Conservation (phyloP, 2,888 invertebrate genomes). For the Drosophila falleni region DNA sequence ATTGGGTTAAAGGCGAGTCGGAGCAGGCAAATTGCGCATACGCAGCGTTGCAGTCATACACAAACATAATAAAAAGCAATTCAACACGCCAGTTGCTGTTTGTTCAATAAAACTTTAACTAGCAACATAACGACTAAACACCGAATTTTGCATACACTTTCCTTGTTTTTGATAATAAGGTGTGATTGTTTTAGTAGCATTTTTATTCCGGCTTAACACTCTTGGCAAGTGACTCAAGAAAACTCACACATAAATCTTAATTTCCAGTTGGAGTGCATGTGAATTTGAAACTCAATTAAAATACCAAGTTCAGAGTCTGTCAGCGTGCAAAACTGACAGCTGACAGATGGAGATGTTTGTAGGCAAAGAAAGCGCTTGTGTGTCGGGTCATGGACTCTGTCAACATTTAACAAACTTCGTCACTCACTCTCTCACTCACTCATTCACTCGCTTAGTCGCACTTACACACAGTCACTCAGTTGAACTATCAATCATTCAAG, state of each 20-base stretch:
- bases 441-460: slow-evolving; percentile 11
- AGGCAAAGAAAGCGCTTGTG: slow-evolving; percentile 32
- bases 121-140: not conserved
- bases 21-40: slow-evolving; percentile 66
- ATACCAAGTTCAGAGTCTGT: slow-evolving; percentile 74
- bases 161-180: not conserved
- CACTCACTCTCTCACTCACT: slow-evolving; percentile 18
- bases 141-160: slow-evolving; percentile 38
- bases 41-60: slow-evolving; percentile 64
- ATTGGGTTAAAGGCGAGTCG: slow-evolving; percentile 64
- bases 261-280: slow-evolving; percentile 24
- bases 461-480: slow-evolving; percentile 18
- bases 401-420: slow-evolving; percentile 37
- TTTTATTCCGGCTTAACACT: not conserved
- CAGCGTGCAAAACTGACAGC: slow-evolving; percentile 67
- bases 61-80: slow-evolving; percentile 48
- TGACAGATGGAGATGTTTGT: slow-evolving; percentile 67
- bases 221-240: slow-evolving; percentile 30
- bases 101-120: slow-evolving; percentile 71
- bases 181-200: not conserved
- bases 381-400: slow-evolving; percentile 62
- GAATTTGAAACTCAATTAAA: slow-evolving; percentile 76
- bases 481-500: slow-evolving; percentile 69
- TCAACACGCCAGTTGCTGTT: slow-evolving; percentile 54
- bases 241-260: slow-evolving; percentile 49